Evolutionary conservation across 2,888 invertebrate genomes (phyloP).

Genomic region (Coenonympha arcania): DNA sequence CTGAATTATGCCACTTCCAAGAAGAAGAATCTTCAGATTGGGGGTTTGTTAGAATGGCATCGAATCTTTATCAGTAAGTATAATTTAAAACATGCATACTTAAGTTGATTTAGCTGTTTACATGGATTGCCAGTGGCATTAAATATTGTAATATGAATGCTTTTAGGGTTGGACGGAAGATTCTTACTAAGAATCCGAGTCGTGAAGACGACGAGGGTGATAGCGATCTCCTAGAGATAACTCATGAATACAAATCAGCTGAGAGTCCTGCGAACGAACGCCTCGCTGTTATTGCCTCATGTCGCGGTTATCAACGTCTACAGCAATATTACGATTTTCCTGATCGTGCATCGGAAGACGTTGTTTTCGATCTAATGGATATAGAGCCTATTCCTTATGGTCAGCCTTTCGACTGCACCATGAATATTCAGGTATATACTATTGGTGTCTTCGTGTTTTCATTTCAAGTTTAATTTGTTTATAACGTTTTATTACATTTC

Average conservation of each 20-base stretch:
- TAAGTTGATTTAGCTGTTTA: no score
- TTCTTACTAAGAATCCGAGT: conserved; percentile 78
- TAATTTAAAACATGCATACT: not conserved
- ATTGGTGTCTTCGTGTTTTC: no score
- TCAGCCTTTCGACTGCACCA: conserved; percentile 77
- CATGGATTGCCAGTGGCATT: no score
- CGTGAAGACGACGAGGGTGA: conserved; percentile 78
- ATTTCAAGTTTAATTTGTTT: no score
- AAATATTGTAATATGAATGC: not conserved
- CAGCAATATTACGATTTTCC: conserved; percentile 77
- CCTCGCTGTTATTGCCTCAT: conserved; percentile 78
- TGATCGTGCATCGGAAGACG: conserved; percentile 75
- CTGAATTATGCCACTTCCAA: conserved; percentile 82
- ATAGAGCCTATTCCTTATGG: conserved; percentile 79
- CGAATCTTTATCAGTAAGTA: conserved; percentile 79
- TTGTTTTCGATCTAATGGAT: conserved; percentile 78
- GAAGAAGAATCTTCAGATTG: conserved; percentile 79
- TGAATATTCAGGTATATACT: conserved; percentile 79
- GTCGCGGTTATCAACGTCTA: conserved; percentile 76
- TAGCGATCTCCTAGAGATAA: conserved; percentile 78
- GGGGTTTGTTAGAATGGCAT: conserved; percentile 78
- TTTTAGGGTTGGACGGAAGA: conserved; percentile 78
- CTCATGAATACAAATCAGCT: conserved; percentile 76
- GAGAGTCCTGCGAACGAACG: conserved; percentile 79
- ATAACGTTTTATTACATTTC: conserved; percentile 12